Evolutionary conservation across 2,797 vertebrate species (phyloP), one percentile per base, ranked within the genome.

Genomic region (Pangasius djambal): DNA sequence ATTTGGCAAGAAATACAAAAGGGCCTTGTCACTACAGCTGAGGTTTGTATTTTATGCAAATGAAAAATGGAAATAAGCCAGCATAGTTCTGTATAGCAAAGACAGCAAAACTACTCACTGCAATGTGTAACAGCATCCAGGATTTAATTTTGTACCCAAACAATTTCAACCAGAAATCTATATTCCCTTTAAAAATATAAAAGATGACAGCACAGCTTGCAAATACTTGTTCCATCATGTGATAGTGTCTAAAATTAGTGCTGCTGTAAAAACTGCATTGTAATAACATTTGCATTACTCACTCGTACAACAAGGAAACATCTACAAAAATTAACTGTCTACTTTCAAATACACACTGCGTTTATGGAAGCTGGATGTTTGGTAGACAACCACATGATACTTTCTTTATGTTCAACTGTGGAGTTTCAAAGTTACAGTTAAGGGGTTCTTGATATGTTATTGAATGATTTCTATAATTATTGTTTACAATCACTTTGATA

Each of bases 261-360:
- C 44, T 67, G 72, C 70, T 52, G 9, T 67, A 67, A 7, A 31
- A 78, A 50, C 20, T 10, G n/a, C 6, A 74, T 22, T 65, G 69
- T 75, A 83, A 52, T 20, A 88, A 65, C 48, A 77, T 88, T 88
- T 88, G 70, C 57, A 52, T 63, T n/a, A 22, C 82, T 77, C 40
- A 31, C 69, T 88, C 15, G 1, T 87, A 67, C 67, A 10, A 88
- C 37, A 67, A 67, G 28, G 37, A 75, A 88, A 63, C 40, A 16
- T n/a, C 40, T 18, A 63, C 20, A 83, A 52, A 74, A 84, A 13
- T 40, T 3, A 44, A 31, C 15, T 48, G 37, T 77, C 8, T 22
- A 34, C 15, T 77, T n/a, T 72, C 50, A 70, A 34, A 70, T 50
- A 37, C 50, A 52, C 69, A 44, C 52, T 40, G 69, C 10, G 16